phyloP scores from a whole-genome alignment of 1,140 invertebrate species.

The Pseudomyrmex cubaensis region DNA sequence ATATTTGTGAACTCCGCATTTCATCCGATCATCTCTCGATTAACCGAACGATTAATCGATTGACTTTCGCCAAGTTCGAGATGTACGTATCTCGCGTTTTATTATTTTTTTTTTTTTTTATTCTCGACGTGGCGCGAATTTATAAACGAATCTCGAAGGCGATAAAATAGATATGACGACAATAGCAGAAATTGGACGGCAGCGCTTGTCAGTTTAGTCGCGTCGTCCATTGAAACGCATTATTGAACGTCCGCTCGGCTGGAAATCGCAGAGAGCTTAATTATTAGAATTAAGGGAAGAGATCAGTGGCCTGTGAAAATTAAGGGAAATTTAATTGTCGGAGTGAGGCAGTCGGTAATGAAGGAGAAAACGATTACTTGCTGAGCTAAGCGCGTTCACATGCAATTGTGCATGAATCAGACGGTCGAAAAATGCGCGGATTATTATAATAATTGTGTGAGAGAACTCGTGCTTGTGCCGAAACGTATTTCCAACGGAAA shows the following conservation, averaged over 20 bases:
- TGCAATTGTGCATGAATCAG: constrained; percentile 2
- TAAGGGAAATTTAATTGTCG: constrained; percentile 79
- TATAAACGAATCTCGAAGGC: not conserved
- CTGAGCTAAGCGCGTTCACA: constrained; percentile 17
- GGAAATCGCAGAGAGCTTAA: constrained; percentile 49
- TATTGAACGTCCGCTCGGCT: constrained; percentile 39
- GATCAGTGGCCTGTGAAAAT: constrained; percentile 73
- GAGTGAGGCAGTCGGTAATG: constrained; percentile 65
- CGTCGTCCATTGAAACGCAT: constrained; percentile 42
- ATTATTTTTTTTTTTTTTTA: not conserved
- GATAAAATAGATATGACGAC: constrained; percentile 28
- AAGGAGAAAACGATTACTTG: constrained; percentile 59
- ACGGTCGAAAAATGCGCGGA: not conserved
- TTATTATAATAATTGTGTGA: not conserved
- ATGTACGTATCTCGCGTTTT: no score
- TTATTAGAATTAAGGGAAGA: constrained; percentile 53
- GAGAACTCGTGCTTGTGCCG: no score
- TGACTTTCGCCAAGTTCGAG: no score
- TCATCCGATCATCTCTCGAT: no score
- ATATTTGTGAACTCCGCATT: no score
- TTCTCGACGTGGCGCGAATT: constrained; percentile 9
- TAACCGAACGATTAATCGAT: no score
- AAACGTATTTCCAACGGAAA: constrained; percentile 3
- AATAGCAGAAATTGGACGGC: constrained; percentile 28
- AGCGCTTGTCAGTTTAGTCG: constrained; percentile 40